These are phyloP conservation scores for Spilarctia lutea DNA, from an alignment of 2,888 invertebrate species.

Conservation along the genomic window DNA sequence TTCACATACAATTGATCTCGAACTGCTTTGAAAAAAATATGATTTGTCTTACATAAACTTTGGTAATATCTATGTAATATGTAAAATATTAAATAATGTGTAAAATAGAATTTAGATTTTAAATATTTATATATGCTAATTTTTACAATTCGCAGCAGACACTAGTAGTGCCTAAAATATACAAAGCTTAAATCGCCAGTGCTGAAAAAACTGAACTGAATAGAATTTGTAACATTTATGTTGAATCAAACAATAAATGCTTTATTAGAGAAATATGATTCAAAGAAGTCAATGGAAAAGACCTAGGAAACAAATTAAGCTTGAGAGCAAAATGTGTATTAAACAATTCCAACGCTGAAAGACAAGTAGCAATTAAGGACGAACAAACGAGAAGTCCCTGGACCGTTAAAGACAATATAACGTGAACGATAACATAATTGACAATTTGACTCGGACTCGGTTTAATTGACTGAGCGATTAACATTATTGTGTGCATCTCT, in stretches of 20 bases:
- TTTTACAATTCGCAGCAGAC: not conserved
- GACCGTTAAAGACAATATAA: constrained; percentile 59
- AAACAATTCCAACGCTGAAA: constrained; percentile 38
- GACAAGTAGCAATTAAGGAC: constrained; percentile 48
- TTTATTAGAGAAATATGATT: not conserved
- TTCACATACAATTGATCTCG: not conserved
- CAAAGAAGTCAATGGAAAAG: not conserved
- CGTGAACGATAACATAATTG: constrained; percentile 63
- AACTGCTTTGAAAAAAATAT: not conserved
- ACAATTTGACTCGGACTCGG: constrained; percentile 57
- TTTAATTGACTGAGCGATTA: constrained; percentile 70
- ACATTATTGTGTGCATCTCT: constrained; percentile 64
- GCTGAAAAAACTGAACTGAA: not conserved
- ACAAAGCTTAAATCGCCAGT: not conserved
- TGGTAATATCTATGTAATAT: not conserved
- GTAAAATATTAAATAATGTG: too few species aligned
- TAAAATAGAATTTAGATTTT: too few species aligned
- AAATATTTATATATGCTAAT: too few species aligned
- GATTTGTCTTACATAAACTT: too few species aligned
- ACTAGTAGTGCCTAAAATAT: not conserved
- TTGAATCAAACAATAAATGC: not conserved
- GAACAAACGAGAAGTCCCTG: constrained; percentile 46
- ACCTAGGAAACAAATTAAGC: constrained; percentile 26
- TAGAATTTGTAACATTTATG: not conserved
- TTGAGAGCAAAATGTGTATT: constrained; percentile 26